Conservation (phyloP, 2,797 vertebrate genomes). For the Delichon dasypus region DNA sequence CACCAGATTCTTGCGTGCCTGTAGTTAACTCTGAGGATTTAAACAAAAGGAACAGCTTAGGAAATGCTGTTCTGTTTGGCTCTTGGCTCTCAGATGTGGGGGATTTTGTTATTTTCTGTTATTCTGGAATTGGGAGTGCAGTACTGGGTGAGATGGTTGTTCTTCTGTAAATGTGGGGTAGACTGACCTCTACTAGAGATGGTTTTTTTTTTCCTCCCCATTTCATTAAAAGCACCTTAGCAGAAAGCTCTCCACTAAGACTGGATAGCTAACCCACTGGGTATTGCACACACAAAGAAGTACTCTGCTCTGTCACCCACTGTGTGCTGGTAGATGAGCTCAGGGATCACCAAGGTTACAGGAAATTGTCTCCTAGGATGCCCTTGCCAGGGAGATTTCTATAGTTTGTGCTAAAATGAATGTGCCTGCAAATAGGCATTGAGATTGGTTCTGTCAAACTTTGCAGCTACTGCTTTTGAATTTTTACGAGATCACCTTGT, state of each 20-base stretch:
- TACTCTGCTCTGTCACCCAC: neutral
- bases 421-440: neutral
- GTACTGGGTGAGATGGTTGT: neutral
- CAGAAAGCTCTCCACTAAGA: neutral
- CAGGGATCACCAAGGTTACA: neutral
- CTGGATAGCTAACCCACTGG: neutral
- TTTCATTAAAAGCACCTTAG: neutral
- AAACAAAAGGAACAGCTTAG: neutral
- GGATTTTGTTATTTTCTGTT: neutral
- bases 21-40: neutral
- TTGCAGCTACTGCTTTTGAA: neutral
- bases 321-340: neutral
- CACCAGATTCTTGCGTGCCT: neutral
- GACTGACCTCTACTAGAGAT: neutral
- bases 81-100: neutral
- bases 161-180: neutral
- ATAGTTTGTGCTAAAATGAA: neutral
- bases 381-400: neutral
- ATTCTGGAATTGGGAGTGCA: neutral
- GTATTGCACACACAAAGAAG: neutral
- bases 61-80: neutral
- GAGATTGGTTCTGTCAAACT: neutral
- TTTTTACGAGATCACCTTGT: neutral
- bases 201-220: neutral
- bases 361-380: neutral